A percentile compares a stretch with the other conserved stretches of the same genome.
Evolutionary conservation across 2,888 invertebrate genomes (phyloP).

Genomic region (Euspilapteryx auroguttella): DNA sequence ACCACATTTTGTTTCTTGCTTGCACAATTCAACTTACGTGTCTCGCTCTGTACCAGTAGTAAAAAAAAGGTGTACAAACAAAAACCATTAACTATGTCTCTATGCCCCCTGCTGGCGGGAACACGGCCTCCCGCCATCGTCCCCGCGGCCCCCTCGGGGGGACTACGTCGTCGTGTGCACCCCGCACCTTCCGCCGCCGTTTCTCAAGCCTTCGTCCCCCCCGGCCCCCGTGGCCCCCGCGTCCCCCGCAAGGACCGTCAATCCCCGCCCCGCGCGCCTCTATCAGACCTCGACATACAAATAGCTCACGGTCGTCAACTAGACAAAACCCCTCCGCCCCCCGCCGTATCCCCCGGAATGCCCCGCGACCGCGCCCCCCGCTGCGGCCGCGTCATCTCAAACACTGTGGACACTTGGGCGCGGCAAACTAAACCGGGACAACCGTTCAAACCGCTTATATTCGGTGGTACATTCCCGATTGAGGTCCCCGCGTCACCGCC

Average conservation of each 20-base stretch:
- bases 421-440: conserved; percentile 21
- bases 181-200: too few relatives aligned
- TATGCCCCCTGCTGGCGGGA: too few relatives aligned
- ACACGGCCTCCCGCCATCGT: too few relatives aligned
- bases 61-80: too few relatives aligned
- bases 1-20: too few relatives aligned
- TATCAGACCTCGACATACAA: conserved; percentile 25
- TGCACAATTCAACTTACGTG: too few relatives aligned
- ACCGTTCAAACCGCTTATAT: conserved; percentile 71
- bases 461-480: conserved; percentile 86
- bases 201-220: too few relatives aligned
- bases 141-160: too few relatives aligned
- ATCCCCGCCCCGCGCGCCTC: conserved; percentile 6
- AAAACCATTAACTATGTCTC: too few relatives aligned
- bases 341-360: conserved; percentile 16
- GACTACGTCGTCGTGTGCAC: too few relatives aligned
- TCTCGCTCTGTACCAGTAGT: too few relatives aligned
- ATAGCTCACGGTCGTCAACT: conserved; percentile 13
- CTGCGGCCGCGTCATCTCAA: conserved; percentile 53
- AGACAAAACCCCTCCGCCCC: conserved; percentile 4
- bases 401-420: conserved; percentile 68
- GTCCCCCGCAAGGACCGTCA: conserved; percentile 1
- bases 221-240: background rate
- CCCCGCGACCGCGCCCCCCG: conserved; percentile 28
- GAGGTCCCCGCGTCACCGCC: conserved; percentile 64